Base-by-base conservation (phyloP, 2,797 vertebrate genomes). In the Esox lucius region DNA sequence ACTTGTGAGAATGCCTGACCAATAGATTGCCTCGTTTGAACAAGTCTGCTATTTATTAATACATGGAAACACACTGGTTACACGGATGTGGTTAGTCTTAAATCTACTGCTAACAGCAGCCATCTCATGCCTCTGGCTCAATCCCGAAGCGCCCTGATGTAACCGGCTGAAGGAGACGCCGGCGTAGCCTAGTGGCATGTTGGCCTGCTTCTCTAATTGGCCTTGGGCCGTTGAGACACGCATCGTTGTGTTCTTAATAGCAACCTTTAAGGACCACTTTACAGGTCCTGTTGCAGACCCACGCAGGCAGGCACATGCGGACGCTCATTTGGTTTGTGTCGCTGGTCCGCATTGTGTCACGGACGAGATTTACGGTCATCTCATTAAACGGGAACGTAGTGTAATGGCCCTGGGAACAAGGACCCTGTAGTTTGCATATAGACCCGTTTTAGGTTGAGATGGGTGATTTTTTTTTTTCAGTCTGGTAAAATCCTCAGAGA, bases 231-330 rank as follows among this genome's bases (percentile, higher is more conserved):
- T 74, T 19, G 51, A 72, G 26, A 49, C 35, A 68, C 49, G 64
- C 72, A 46, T 78, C 66, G 64, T 75, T 71, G 74, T 78, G 76
- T 80, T 75, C 17, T 67, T 75, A 80, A 78, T 67, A 75, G 76
- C 70, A 65, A 70, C 70, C 76, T 82, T 78, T 78, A 77, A 73
- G 68, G 62, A 51, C 71, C 24, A 39, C 72, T 75, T 61, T 35
- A 51, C 26, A 28, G 66, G 53, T 68, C 69, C 53, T 33, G 19
- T 42, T 26, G 33, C 49, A 31, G 26, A 31, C 1, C 1, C 28
- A 3, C 31, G 28, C 28, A 31, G 28, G 3, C 28, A 31, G 28
- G n/a, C 19, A 5, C 22, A 74, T 67, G 28, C 56, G 65, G 80
- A 72, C 70, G 74, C 73, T 59, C 49, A 67, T 39, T 51, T 59